Percentiles rank a stretch among this genome's conserved stretches.
phyloP scores from a whole-genome alignment of 2,113 vertebrate species.

The Hyaena hyaena region DNA sequence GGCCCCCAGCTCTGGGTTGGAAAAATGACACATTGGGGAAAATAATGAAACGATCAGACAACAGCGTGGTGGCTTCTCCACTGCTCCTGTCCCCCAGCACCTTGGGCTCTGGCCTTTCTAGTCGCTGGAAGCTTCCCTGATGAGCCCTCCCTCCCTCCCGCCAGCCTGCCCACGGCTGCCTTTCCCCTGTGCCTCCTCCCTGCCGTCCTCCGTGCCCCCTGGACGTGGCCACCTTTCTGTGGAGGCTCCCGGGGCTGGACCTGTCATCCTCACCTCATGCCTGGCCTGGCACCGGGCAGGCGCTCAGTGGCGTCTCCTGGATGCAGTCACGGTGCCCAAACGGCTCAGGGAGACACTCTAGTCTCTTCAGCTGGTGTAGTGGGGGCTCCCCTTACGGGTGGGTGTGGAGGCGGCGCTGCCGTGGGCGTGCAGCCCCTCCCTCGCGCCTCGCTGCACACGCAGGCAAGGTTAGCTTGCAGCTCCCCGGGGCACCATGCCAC shows the following conservation, averaged over 20 bases:
- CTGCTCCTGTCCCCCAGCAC: neutral
- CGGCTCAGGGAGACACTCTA: fast-evolving
- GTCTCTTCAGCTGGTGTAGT: neutral
- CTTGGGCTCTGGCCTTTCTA: too few relatives aligned
- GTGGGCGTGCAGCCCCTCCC: fast-evolving
- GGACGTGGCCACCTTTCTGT: neutral
- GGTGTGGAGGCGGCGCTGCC: fast-evolving
- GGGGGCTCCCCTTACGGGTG: fast-evolving
- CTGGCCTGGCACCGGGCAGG: fast-evolving
- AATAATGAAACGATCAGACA: neutral
- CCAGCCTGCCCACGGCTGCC: fast-evolving
- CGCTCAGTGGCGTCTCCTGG: fast-evolving
- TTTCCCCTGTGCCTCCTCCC: neutral
- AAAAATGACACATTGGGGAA: neutral
- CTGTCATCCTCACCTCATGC: neutral
- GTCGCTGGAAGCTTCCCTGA: neutral
- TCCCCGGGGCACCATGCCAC: neutral
- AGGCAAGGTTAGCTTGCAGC: neutral
- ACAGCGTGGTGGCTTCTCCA: neutral
- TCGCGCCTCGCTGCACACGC: fast-evolving
- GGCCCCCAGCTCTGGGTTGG: neutral
- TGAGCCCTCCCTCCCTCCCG: neutral
- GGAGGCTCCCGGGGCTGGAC: neutral
- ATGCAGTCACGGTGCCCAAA: too few relatives aligned
- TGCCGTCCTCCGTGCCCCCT: neutral